Evolutionary conservation across 2,888 invertebrate species (phyloP).

Genomic region (Didymodactylos carnosus): DNA sequence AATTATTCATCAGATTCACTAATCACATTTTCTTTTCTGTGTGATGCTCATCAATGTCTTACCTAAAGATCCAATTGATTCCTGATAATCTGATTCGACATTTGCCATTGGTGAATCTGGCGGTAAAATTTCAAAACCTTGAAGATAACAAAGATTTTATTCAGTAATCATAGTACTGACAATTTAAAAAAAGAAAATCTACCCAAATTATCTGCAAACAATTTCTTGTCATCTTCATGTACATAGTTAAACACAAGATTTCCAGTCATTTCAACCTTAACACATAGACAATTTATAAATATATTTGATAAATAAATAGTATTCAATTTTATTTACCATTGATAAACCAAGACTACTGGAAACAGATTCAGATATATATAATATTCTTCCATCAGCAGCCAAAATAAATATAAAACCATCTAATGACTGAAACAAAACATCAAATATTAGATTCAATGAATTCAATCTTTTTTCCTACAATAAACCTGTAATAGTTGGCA

Average conservation of each 20-base stretch:
- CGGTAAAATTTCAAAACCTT: background rate
- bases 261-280: conserved; percentile 1
- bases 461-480: background rate
- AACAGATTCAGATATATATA: background rate
- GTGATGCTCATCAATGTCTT: no score
- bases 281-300: no score
- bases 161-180: no score
- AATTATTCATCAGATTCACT: no score
- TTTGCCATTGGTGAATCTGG: background rate
- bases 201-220: background rate
- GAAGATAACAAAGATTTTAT: no score
- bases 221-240: background rate
- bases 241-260: background rate
- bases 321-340: no score
- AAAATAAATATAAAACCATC: background rate
- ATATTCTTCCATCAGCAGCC: background rate
- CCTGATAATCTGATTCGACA: no score
- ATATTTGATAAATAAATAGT: no score
- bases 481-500: background rate
- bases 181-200: no score
- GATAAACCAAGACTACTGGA: background rate
- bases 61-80: no score
- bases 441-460: background rate
- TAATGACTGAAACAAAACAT: background rate
- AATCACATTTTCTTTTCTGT: no score